These are phyloP conservation scores for Paradoxurus hermaphroditus DNA, from an alignment of 2,113 vertebrate species.

Conservation along the genomic window DNA sequence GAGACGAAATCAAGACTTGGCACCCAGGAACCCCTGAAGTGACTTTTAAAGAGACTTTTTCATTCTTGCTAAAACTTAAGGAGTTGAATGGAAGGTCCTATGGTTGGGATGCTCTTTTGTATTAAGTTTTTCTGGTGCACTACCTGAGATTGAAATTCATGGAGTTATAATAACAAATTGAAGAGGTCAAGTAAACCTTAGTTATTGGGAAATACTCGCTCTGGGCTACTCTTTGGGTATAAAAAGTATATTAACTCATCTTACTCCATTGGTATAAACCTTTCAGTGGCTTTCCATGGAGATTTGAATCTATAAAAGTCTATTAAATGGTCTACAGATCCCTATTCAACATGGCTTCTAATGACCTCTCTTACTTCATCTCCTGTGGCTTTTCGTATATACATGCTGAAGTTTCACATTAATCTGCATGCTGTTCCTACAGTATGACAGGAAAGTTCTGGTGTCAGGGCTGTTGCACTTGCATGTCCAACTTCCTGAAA, in stretches of 20 bases:
- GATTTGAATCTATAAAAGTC: not conserved
- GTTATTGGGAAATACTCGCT: not conserved
- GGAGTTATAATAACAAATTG: not conserved
- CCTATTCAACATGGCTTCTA: not conserved
- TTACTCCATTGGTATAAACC: not conserved
- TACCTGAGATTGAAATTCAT: not conserved
- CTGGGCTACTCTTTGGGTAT: not conserved
- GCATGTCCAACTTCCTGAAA: not conserved
- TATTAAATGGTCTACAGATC: not conserved
- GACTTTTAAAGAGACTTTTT: not conserved
- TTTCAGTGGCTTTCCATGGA: not conserved
- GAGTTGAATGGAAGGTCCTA: not conserved
- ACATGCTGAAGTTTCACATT: no score
- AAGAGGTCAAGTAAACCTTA: not conserved
- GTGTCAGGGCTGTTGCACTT: not conserved
- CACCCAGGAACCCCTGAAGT: not conserved
- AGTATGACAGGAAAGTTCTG: not conserved
- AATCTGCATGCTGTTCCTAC: not conserved
- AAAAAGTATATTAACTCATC: not conserved
- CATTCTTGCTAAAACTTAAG: not conserved
- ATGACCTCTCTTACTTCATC: no score
- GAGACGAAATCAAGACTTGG: no score
- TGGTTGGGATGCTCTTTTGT: not conserved
- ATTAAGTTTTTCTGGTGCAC: not conserved
- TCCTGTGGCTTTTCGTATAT: not conserved